These are phyloP conservation scores for Heliconius hewitsoni DNA, from an alignment of 1,140 invertebrate genomes.

Conservation along the genomic window DNA sequence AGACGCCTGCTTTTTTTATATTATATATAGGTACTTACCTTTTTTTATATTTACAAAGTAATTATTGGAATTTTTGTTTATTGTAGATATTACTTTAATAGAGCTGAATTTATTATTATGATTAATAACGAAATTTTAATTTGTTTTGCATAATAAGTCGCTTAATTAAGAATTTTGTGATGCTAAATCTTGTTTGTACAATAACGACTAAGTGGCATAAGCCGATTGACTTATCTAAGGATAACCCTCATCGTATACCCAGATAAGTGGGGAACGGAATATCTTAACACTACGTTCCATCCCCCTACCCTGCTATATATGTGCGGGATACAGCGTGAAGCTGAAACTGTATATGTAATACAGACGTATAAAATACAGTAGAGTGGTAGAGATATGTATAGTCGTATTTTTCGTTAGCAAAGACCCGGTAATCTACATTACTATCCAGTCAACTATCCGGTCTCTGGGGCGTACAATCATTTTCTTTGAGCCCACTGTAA, in stretches of 20 bases:
- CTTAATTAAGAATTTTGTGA: background rate
- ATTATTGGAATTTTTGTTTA: conserved; percentile 43
- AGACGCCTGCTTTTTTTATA: conserved; percentile 50
- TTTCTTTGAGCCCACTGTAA: conserved; percentile 66
- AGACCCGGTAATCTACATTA: conserved; percentile 42
- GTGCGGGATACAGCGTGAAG: too few species aligned
- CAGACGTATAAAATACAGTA: background rate
- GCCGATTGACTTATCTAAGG: background rate
- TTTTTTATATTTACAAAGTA: conserved; percentile 53
- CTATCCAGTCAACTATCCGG: conserved; percentile 53
- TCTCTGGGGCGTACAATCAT: conserved; percentile 61
- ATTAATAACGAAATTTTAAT: conserved; percentile 25
- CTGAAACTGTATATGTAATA: too few species aligned
- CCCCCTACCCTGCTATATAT: too few species aligned
- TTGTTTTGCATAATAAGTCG: background rate
- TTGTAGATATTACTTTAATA: conserved; percentile 32
- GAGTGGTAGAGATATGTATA: background rate
- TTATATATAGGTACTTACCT: background rate
- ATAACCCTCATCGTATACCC: background rate
- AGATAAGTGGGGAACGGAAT: too few species aligned
- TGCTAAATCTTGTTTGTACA: background rate
- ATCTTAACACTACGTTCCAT: too few species aligned
- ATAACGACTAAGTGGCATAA: background rate
- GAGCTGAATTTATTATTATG: conserved; percentile 29
- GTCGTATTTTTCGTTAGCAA: conserved; percentile 14